Evolutionary conservation across 1,140 invertebrate genomes (phyloP).

Genomic region (Epicauta chinensis): DNA sequence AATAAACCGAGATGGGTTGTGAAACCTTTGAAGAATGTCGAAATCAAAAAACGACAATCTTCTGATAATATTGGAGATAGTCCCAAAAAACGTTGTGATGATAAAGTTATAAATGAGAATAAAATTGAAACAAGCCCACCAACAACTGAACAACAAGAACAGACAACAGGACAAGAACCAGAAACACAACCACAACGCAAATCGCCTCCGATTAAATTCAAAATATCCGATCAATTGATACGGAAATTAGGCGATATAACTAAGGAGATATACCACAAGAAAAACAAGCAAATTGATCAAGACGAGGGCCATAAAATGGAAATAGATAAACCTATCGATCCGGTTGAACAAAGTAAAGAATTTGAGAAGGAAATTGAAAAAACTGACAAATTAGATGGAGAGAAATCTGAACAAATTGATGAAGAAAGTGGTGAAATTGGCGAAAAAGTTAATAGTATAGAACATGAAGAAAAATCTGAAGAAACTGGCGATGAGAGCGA

Average conservation of each 20-base stretch:
- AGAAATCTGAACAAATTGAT: neutral
- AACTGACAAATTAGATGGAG: neutral
- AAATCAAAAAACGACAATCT: too few relatives aligned
- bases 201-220: slow-evolving; percentile 25
- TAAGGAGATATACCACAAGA: neutral
- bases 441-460: neutral
- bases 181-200: neutral
- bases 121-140: neutral
- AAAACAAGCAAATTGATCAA: neutral
- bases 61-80: neutral
- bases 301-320: neutral
- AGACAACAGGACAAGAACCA: neutral
- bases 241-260: slow-evolving; percentile 10
- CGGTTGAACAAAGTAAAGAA: neutral
- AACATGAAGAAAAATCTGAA: neutral
- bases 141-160: too few relatives aligned
- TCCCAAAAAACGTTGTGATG: neutral
- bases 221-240: slow-evolving; percentile 33
- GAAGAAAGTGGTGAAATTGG: too few relatives aligned
- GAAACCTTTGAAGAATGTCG: too few relatives aligned
- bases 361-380: slow-evolving; percentile 10
- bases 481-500: slow-evolving; percentile 4
- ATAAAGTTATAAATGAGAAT: neutral
- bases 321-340: neutral
- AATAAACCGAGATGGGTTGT: too few relatives aligned